phyloP scores from a whole-genome alignment of 2,113 vertebrate species.

The Equus quagga region DNA sequence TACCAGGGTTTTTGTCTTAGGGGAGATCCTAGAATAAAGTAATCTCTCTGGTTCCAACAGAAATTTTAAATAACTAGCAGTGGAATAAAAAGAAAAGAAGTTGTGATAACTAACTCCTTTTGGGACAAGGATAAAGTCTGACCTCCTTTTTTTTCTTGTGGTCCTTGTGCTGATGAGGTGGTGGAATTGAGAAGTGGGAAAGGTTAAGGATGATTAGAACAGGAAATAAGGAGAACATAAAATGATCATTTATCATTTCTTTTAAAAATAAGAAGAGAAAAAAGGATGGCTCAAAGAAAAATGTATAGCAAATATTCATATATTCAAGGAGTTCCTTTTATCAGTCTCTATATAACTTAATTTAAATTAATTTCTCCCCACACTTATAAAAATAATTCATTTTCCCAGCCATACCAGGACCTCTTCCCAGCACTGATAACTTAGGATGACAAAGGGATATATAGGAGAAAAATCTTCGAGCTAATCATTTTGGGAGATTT shows the following conservation, averaged over 20 bases:
- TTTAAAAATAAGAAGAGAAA: background rate
- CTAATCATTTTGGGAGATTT: background rate
- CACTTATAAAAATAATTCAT: background rate
- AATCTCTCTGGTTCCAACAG: constrained; percentile 45
- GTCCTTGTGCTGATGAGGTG: background rate
- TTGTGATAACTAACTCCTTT: background rate
- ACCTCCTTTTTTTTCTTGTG: background rate
- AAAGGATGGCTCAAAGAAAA: background rate
- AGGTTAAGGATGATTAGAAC: background rate
- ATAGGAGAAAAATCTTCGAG: background rate
- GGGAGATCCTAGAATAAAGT: constrained; percentile 50
- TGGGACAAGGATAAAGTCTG: background rate
- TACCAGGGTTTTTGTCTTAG: constrained; percentile 67
- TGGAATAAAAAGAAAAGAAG: background rate
- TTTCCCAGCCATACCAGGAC: background rate
- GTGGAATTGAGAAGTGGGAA: background rate
- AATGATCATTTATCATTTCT: background rate
- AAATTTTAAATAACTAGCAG: constrained; percentile 51
- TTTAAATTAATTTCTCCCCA: background rate
- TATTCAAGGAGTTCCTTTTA: background rate
- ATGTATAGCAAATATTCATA: background rate
- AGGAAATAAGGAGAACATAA: background rate
- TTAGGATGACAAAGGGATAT: background rate
- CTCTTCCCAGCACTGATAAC: background rate
- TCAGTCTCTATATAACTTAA: background rate